Evolutionary conservation across 2,113 vertebrate species (phyloP), one percentile per base, ranked within the genome.

Genomic region (Zosterops japonicus): DNA sequence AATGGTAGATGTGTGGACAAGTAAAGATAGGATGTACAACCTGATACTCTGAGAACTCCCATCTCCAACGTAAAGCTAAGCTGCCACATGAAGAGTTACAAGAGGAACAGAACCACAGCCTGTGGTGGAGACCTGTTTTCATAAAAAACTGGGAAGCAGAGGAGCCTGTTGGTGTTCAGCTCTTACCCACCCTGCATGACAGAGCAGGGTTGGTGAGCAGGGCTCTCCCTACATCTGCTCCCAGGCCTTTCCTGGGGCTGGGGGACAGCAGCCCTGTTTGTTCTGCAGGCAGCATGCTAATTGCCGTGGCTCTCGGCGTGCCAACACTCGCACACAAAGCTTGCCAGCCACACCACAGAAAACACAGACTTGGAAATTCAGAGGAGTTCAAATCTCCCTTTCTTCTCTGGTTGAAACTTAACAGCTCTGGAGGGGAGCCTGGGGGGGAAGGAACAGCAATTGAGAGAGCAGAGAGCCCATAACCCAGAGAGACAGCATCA

Each of bases 361-460:
- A 87, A 87, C 47, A 88, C 10, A 31, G 89, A 79, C 76, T 94
- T 78, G 70, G 89, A 96, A 96, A 95, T 85, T 90, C 69, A 94
- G 94, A 83, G 79, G 69, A 94, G 71, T 72, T 74, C 85, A 91
- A 77, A 94, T 90, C 93, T 96, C 87, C 82, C 72, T 96, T 87
- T 91, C 84, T 94, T 69, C 90, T 69, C 83, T 87, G 88, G 70
- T 77, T 95, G 75, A 79, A 97, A 93, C 68, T 95, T 97, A 95
- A 96, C 87, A 95, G 95, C 29, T 69, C 74, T 96, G 97, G 97
- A 97, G n/a, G 22, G 14, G 31, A 84, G 97, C 96, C 96, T 89
- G 56, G 7, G 60, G 28, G 41, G 90, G 92, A 93, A 96, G 87
- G 84, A 97, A 92, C 79, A 90, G 93, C 90, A 96, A 72, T 44